Base-by-base conservation (phyloP, 1,140 invertebrate genomes). In the Telenomus remus region DNA sequence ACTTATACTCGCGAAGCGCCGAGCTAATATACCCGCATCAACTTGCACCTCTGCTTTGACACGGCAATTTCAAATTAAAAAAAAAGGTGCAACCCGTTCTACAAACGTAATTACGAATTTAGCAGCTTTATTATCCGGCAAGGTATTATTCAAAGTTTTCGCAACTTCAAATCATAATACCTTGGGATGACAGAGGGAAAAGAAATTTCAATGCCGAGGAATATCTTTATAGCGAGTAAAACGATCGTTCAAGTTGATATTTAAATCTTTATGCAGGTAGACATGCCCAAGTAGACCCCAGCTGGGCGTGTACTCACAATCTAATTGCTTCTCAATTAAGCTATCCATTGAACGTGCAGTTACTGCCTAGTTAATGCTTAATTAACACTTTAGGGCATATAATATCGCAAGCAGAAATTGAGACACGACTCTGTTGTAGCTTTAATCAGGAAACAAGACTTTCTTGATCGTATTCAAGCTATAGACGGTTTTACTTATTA, bases 301-400 rank as follows among this genome's bases (percentile, higher is more conserved):
- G 54, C 49, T 68, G 64, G 48, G 49, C 43, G 56, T 69, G 56
- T 60, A 69, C 65, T 60, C 64, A 59, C 56, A 71, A 71, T 71
- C 68, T 71, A 71, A 71, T 72, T 72, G 53, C 59, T 63, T 57
- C 69, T 72, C 60, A 64, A 72, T 64, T 72, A 71, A 63, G 69
- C 59, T 64, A 72, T 64, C 53, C 69, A 72, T 72, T 72, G 59
- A 72, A 64, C 54, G 43, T 19, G 54, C 60, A 72, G 59, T 64
- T 72, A 72, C 69, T 72, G 59, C 60, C 54, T 72, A 72, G 69
- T 64, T 72, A 72, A 72, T 64, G 54, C 59, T 64, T 72, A 51
- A 63, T 72, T 72, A 72, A 72, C 59, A 72, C 69, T 72, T 72
- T 59, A 72, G 59, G 69, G 69, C 43, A 72, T 65, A 64, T 72